phyloP scores from a whole-genome alignment of 2,888 invertebrate genomes.

The Anarsia innoxiella region DNA sequence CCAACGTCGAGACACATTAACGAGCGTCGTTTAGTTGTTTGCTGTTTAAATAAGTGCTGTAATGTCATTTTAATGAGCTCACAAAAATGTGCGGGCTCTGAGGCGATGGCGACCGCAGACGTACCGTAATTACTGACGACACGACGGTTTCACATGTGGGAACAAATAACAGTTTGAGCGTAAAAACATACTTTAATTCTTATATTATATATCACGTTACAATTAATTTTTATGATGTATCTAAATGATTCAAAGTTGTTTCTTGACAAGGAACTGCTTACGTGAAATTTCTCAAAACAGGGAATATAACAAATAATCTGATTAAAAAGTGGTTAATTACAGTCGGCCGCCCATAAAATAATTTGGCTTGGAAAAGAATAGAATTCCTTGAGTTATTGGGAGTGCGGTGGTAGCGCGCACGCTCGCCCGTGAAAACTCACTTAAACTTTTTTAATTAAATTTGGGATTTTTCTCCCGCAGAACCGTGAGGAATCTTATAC shows the following conservation, averaged over 20 bases:
- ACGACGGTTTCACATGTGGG: too few relatives aligned
- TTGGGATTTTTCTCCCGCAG: slow-evolving; percentile 57
- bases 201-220: too few relatives aligned
- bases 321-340: slow-evolving; percentile 37
- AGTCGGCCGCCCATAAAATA: slow-evolving; percentile 31
- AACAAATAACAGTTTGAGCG: too few relatives aligned
- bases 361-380: slow-evolving; percentile 48
- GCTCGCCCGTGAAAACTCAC: slow-evolving; percentile 69
- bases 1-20: slow-evolving; percentile 58
- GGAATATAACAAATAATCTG: too few relatives aligned
- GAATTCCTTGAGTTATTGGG: slow-evolving; percentile 62
- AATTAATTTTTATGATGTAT: too few relatives aligned
- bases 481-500: slow-evolving; percentile 52
- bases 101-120: slow-evolving; percentile 27
- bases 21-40: slow-evolving; percentile 68
- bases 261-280: too few relatives aligned
- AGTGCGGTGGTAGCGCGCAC: slow-evolving; percentile 39
- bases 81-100: slow-evolving; percentile 56
- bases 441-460: slow-evolving; percentile 75
- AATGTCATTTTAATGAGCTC: slow-evolving; percentile 72
- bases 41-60: slow-evolving; percentile 69
- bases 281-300: too few relatives aligned
- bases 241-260: too few relatives aligned
- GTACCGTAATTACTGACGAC: too few relatives aligned
- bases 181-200: too few relatives aligned